phyloP scores from a whole-genome alignment of 2,797 vertebrate genomes.

The Limosa lapponica region DNA sequence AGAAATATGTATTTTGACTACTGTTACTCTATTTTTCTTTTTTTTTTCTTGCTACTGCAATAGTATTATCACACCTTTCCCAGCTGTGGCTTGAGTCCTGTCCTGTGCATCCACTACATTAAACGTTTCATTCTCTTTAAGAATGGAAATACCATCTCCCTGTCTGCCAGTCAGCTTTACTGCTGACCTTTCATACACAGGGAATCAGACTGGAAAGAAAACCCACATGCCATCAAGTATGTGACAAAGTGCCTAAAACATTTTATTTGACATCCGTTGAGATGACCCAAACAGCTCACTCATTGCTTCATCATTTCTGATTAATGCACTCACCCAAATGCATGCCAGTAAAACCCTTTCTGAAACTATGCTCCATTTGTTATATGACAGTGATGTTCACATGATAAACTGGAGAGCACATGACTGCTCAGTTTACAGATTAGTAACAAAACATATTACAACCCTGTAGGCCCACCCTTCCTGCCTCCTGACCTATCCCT shows the following conservation, averaged over 20 bases:
- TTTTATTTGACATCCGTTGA: not conserved
- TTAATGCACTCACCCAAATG: not conserved
- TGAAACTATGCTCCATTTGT: not conserved
- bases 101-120: not conserved
- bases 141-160: not conserved
- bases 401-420: not conserved
- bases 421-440: not conserved
- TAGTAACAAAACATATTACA: not conserved
- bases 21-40: not conserved
- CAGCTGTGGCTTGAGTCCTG: not conserved
- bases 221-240: not conserved
- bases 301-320: slow-evolving; percentile 49
- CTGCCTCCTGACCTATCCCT: not conserved
- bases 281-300: not conserved
- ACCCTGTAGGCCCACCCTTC: not conserved
- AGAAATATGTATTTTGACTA: not conserved
- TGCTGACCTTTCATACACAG: slow-evolving; percentile 10
- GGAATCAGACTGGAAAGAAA: not conserved
- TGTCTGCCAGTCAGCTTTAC: not conserved
- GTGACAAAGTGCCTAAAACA: not conserved
- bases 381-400: not conserved
- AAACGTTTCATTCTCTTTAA: not conserved
- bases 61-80: not conserved
- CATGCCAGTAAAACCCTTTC: not conserved
- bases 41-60: not conserved